A percentile compares a stretch with the other conserved stretches of the same genome.
phyloP scores from a whole-genome alignment of 2,888 invertebrate genomes.

The Eucera pruinosa region DNA sequence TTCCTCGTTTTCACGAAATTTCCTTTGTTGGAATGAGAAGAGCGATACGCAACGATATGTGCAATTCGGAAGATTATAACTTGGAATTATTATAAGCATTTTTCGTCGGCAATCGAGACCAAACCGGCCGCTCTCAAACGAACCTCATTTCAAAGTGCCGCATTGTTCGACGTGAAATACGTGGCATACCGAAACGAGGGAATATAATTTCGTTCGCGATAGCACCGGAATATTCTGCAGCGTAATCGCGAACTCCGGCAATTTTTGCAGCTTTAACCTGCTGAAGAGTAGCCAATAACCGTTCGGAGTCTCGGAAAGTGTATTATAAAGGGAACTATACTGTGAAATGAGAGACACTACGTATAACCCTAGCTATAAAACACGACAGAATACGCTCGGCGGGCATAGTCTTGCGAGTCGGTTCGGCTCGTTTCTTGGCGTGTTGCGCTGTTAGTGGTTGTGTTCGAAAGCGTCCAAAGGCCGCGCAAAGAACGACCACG shows the following conservation, averaged over 20 bases:
- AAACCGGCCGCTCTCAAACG: neutral
- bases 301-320: slow-evolving; percentile 8
- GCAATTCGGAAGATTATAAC: neutral
- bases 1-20: neutral
- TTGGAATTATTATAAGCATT: neutral
- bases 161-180: neutral
- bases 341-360: neutral
- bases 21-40: neutral
- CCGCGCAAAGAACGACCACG: slow-evolving; percentile 67
- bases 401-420: neutral
- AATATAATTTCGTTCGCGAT: neutral
- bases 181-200: neutral
- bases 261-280: slow-evolving; percentile 20
- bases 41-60: neutral
- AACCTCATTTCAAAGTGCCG: neutral
- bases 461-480: slow-evolving; percentile 65
- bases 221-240: neutral
- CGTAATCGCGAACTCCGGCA: neutral
- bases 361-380: neutral
- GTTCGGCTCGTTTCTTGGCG: neutral
- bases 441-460: slow-evolving; percentile 45
- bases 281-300: slow-evolving; percentile 18
- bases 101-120: neutral
- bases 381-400: neutral
- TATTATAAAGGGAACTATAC: slow-evolving; percentile 18